A percentile compares a stretch with the other conserved stretches of the same genome.
These are phyloP conservation scores for Anomalospiza imberbis DNA, from an alignment of 2,797 vertebrate genomes.

Conservation along the genomic window DNA sequence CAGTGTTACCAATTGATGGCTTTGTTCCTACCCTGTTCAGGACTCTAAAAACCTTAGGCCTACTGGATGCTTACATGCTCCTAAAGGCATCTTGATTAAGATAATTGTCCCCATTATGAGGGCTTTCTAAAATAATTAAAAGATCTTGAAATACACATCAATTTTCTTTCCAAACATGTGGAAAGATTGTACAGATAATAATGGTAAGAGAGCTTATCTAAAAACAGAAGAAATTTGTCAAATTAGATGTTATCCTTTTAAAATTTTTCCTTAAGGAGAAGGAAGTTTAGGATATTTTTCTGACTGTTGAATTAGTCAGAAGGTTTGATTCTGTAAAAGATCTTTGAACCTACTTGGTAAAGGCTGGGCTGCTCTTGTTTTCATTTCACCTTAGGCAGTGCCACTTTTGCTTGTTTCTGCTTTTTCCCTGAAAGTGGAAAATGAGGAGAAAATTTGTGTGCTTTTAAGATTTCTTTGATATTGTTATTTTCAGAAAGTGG, in stretches of 20 bases:
- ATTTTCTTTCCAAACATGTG: neutral
- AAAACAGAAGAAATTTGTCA: neutral
- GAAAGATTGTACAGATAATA: neutral
- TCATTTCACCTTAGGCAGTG: neutral
- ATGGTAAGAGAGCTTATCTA: neutral
- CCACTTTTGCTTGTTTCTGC: neutral
- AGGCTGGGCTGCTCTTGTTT: neutral
- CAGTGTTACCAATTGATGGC: neutral
- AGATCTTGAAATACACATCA: neutral
- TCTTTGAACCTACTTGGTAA: neutral
- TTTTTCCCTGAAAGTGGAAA: neutral
- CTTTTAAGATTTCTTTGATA: neutral
- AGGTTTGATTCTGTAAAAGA: neutral
- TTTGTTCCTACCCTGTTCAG: neutral
- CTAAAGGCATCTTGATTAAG: neutral
- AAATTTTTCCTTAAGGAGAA: neutral
- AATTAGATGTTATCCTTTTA: neutral
- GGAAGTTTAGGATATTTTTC: neutral
- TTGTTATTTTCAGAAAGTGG: neutral
- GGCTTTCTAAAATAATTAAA: neutral
- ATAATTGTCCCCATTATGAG: neutral
- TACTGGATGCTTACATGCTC: neutral
- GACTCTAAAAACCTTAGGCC: neutral
- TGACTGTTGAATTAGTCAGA: neutral
- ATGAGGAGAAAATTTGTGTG: rapidly evolving